These are phyloP conservation scores for Colletes latitarsis DNA, from an alignment of 1,140 invertebrate genomes.

Conservation along the genomic window DNA sequence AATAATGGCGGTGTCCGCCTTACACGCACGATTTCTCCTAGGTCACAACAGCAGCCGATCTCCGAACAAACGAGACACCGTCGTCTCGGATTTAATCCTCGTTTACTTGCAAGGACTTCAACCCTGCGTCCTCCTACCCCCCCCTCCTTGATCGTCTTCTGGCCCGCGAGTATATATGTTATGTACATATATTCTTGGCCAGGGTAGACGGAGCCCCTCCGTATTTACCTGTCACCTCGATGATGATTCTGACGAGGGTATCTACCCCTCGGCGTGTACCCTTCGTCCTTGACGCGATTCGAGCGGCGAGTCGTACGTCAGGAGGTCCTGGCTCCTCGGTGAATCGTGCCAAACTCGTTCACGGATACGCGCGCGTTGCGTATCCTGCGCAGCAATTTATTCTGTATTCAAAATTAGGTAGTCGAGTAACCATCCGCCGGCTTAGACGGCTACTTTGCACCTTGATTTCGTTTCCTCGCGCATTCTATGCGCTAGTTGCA, in stretches of 20 bases:
- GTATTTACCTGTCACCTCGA: constrained; percentile 77
- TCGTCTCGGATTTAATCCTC: constrained; percentile 73
- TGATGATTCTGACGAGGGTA: constrained; percentile 79
- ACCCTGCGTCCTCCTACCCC: constrained; percentile 27
- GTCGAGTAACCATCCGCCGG: constrained; percentile 31
- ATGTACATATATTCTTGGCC: constrained; percentile 11
- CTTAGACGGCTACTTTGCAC: constrained; percentile 29
- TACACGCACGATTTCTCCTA: constrained; percentile 67
- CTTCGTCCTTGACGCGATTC: constrained; percentile 62
- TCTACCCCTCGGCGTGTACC: constrained; percentile 62
- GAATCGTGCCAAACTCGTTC: constrained; percentile 52
- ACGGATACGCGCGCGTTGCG: constrained; percentile 12
- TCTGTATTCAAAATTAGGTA: constrained; percentile 41
- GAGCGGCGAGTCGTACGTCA: constrained; percentile 28
- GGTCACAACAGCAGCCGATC: constrained; percentile 64
- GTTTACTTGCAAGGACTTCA: constrained; percentile 66
- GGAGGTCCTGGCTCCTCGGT: constrained; percentile 9
- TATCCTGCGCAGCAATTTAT: constrained; percentile 46
- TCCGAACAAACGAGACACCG: constrained; percentile 56
- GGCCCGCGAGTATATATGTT: constrained; percentile 49
- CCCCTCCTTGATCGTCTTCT: constrained; percentile 18
- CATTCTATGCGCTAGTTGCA: not conserved
- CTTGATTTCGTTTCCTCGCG: not conserved
- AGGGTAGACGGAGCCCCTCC: constrained; percentile 51
- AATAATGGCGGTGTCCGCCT: constrained; percentile 49